Evolutionary conservation across 1,140 invertebrate genomes (phyloP), one percentile per base, ranked within the genome.

Genomic region (Drosophila bocki): DNA sequence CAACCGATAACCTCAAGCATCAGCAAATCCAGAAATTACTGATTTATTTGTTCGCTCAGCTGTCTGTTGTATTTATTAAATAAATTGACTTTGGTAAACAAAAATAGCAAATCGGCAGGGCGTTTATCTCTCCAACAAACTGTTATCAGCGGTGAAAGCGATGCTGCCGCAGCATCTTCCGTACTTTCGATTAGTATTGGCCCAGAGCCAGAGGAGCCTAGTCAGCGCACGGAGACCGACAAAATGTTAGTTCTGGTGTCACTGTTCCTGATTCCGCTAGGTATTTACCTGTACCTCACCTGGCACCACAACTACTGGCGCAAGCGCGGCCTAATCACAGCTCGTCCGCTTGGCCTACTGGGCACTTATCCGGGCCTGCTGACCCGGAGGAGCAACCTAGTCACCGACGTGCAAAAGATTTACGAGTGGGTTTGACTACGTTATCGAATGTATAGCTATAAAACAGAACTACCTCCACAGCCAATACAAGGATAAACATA

Each of bases 281-380:
- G 78, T 8, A 39, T 93, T 12, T 93, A 93, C 57, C 22, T 92
- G 32, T 93, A 93, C 56, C 72, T 93, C 15, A 93, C 91, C 42
- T 91, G 86, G 82, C 82, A 93, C 63, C 92, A 93, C 67, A 82
- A 80, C 35, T 92, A 91, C 60, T 93, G 93, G 93, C 58, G 59
- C 7, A 78, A 72, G 35, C 67, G 90, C 3, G 87, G 91, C 5
- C 26, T 93, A 13, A 33, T 76, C n/a, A 90, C 88, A 13, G 92
- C 91, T 7, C 75, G 82, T n/a, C 93, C 93, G 0, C 41, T 79
- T 1, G 65, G 84, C 0, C n/a, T 93, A 7, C 71, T 92, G 13
- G 93, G 93, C 12, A 93, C 78, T 7, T 91, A 95, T 81, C 94
- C 95, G 51, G 94, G 93, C 15, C 64, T 86, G 19, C 48, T 81